A percentile compares a stretch with the other conserved stretches of the same genome.
Evolutionary conservation across 2,113 vertebrate genomes (phyloP).

Genomic region (Eulemur rufifrons): DNA sequence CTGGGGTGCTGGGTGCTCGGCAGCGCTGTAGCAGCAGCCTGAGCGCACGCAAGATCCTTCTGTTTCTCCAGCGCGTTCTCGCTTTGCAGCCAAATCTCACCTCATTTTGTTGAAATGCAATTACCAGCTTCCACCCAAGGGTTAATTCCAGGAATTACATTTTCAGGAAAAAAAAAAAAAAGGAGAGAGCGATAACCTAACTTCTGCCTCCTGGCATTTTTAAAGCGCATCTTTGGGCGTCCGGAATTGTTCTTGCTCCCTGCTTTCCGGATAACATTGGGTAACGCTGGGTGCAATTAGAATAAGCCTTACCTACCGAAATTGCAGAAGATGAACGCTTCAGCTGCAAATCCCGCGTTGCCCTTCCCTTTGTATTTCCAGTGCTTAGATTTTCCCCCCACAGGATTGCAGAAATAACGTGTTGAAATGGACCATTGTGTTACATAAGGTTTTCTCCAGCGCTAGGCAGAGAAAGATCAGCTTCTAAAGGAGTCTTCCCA

Average conservation of each 20-base stretch:
- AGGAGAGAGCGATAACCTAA: background rate
- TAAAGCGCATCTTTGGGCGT: background rate
- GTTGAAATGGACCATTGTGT: background rate
- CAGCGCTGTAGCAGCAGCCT: background rate
- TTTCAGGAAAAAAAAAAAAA: background rate
- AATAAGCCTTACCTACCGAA: background rate
- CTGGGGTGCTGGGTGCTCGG: background rate
- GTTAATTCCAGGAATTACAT: constrained; percentile 48
- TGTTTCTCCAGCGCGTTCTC: background rate
- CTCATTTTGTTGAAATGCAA: background rate
- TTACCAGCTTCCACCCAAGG: background rate
- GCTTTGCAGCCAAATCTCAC: background rate
- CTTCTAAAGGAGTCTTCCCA: background rate
- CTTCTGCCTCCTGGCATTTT: background rate
- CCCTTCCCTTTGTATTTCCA: background rate
- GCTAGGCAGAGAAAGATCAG: background rate
- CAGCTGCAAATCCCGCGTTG: background rate
- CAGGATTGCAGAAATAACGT: background rate
- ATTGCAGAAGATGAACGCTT: background rate
- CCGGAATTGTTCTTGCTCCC: background rate
- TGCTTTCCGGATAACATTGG: background rate
- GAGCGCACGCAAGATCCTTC: accelerated
- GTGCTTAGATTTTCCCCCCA: background rate
- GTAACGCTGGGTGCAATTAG: background rate
- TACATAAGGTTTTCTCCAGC: constrained; percentile 38